Evolutionary conservation across 2,113 vertebrate genomes (phyloP).

Genomic region (Catharus bicknelli): DNA sequence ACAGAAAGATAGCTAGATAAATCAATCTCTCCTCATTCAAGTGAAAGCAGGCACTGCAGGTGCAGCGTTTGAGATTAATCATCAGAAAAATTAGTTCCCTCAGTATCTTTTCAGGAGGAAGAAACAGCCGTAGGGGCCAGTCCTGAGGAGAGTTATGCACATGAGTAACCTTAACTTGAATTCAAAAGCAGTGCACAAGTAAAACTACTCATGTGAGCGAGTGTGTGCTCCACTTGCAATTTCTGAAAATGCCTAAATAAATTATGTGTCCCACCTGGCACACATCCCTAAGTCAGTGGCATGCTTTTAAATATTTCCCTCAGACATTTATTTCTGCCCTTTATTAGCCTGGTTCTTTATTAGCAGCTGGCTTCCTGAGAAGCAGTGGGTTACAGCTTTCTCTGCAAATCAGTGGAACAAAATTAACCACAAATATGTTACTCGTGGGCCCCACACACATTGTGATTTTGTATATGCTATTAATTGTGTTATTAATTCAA

Average conservation of each 20-base stretch:
- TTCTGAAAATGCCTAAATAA: conserved; percentile 30
- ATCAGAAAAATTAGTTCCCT: conserved; percentile 64
- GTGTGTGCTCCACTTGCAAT: background rate
- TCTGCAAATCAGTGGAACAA: background rate
- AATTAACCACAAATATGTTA: background rate
- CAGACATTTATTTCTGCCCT: background rate
- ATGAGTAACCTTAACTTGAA: conserved; percentile 42
- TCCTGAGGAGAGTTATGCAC: conserved; percentile 37
- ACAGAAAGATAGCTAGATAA: conserved; percentile 56
- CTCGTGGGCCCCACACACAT: background rate
- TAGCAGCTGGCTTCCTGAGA: background rate
- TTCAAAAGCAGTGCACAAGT: background rate
- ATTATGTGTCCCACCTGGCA: background rate
- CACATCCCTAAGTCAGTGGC: background rate
- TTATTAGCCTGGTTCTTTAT: background rate
- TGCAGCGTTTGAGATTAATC: conserved; percentile 59
- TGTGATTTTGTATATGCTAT: background rate
- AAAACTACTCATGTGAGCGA: background rate
- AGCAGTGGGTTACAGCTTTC: background rate
- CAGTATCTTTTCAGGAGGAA: conserved; percentile 48
- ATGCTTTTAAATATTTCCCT: background rate
- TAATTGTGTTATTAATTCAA: background rate
- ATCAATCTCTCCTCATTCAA: conserved; percentile 54
- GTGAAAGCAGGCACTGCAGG: conserved; percentile 58
- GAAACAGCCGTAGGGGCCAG: conserved; percentile 30